Evolutionary conservation across 2,113 vertebrate species (phyloP).

Genomic region (Suncus etruscus): DNA sequence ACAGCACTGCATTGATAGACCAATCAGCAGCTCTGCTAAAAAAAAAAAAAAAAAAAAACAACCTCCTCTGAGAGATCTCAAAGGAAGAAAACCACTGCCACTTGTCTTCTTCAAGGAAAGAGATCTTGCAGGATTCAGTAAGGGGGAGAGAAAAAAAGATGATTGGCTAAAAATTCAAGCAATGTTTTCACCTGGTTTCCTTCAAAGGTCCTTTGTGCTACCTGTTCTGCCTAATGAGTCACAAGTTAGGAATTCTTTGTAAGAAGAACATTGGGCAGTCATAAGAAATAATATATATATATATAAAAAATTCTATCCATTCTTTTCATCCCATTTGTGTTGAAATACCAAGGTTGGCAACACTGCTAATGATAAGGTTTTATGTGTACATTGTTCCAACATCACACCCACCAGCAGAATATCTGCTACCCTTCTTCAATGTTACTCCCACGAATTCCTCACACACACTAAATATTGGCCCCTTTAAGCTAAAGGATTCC

Average conservation of each 20-base stretch:
- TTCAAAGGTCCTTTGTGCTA: not conserved
- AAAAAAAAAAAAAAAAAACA: constrained; percentile 64
- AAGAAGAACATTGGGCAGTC: not conserved
- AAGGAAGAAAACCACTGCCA: constrained; percentile 61
- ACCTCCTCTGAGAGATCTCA: constrained; percentile 53
- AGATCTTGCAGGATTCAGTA: not conserved
- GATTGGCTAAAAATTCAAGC: not conserved
- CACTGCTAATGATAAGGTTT: too few species aligned
- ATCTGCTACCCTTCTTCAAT: too few species aligned
- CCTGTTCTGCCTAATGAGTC: constrained; percentile 15
- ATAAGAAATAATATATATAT: not conserved
- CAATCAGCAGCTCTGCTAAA: constrained; percentile 65
- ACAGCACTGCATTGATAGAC: constrained; percentile 68
- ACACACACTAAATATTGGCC: too few species aligned
- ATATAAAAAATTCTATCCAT: not conserved
- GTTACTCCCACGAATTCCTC: too few species aligned
- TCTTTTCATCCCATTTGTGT: too few species aligned
- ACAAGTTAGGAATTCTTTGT: constrained; percentile 31
- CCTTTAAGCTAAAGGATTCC: not conserved
- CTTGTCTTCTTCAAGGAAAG: constrained; percentile 35
- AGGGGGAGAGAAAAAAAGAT: not conserved
- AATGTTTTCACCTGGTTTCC: not conserved
- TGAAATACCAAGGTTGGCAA: too few species aligned
- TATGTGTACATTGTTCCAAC: too few species aligned
- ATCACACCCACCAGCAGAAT: too few species aligned